These are phyloP conservation scores for Acanthornis magna DNA, from an alignment of 2,797 vertebrate species.

Conservation along the genomic window DNA sequence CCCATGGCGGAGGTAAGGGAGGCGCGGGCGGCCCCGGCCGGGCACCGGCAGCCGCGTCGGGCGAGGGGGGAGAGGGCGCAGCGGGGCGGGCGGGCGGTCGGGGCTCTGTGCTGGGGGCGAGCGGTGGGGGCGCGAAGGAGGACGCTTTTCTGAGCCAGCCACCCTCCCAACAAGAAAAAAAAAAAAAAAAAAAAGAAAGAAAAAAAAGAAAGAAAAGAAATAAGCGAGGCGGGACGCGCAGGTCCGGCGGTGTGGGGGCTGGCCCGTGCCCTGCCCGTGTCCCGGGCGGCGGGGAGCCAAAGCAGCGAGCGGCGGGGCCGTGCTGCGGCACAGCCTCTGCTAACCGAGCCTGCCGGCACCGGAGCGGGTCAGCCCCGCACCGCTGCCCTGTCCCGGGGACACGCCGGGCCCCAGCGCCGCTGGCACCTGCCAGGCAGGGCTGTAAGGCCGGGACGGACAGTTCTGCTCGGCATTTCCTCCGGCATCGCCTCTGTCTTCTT, in stretches of 20 bases:
- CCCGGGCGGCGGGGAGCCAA: neutral
- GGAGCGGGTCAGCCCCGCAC: neutral
- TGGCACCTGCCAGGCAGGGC: neutral
- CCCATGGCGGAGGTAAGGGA: too few relatives aligned
- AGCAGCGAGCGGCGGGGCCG: neutral
- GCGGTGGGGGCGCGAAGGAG: neutral
- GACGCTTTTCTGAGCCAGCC: neutral
- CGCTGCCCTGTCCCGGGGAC: neutral
- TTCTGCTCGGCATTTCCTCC: neutral
- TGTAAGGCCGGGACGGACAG: accelerated
- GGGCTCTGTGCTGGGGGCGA: neutral
- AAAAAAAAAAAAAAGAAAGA: too few relatives aligned
- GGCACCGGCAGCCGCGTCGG: neutral
- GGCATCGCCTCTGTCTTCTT: neutral
- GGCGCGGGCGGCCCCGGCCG: neutral
- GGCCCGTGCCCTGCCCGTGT: neutral
- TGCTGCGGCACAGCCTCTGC: neutral
- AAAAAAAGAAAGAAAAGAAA: too few relatives aligned
- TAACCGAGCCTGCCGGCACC: accelerated
- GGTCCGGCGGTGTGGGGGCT: too few relatives aligned
- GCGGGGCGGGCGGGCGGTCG: too few relatives aligned
- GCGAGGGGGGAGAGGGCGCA: neutral
- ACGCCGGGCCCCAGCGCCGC: neutral
- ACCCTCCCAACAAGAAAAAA: accelerated
- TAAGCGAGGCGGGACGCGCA: too few relatives aligned